Evolutionary conservation across 2,113 vertebrate genomes (phyloP), one percentile per base, ranked within the genome.

Genomic region (Perognathus longimembris): DNA sequence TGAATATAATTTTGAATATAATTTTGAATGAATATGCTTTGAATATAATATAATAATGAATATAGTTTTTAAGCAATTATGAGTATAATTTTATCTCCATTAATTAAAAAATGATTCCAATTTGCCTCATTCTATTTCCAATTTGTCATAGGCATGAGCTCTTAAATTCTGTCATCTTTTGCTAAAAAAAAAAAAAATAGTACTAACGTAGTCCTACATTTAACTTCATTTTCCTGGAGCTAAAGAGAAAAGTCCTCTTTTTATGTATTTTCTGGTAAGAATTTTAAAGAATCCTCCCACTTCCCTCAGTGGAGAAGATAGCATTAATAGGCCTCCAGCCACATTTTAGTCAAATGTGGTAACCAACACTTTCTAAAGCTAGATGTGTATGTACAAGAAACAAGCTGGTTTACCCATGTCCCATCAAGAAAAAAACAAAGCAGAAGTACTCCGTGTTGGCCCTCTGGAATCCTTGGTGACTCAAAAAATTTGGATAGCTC

Each of bases 101-200:
- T 20, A 84, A 40, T 70, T 63, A 77, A 73, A 57, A 50, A 50
- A 76, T 4, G 70, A 18, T 63, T 69, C 85, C 6, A 30, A 3
- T 64, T 92, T 91, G 61, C 9, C 26, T 84, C 77, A 14, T 69
- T 76, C 61, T 75, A 91, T 57, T 4, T 92, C 30, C 9, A 32
- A 5, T 83, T 87, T 76, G 87, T 84, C 74, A 76, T 54, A 74
- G 80, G 89, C 8, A 80, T 76, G 71, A 89, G 32, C 9, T 81
- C 64, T 81, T 22, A 70, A 67, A 71, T n/a, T 91, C n/a, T 78
- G 88, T 85, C 36, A 86, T 86, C 50, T 86, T 77, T n/a, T n/a
- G n/a, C n/a, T n/a, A n/a, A n/a, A n/a, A n/a, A n/a, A n/a, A n/a
- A n/a, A n/a, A n/a, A 45, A 45, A 45, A 45, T 45, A 45, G 45